Base-by-base conservation (phyloP, 2,888 invertebrate species). In the Lumbricus terrestris region DNA sequence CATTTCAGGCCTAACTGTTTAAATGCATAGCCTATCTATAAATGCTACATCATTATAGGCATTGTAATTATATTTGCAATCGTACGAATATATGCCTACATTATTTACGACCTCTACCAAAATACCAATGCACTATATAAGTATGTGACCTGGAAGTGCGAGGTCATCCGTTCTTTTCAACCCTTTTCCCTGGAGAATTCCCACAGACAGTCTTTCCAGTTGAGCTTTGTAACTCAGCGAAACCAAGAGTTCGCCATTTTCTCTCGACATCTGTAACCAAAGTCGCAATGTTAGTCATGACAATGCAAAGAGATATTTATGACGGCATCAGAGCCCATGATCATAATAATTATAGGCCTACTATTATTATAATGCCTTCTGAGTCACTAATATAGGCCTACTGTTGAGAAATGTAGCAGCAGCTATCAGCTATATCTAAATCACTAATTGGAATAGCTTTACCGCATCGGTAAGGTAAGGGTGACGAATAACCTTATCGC, bases 161-260 rank as follows among this genome's bases (percentile, higher is more conserved):
- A 85, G 82, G 13, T 90, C 89, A 18, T 92, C 93, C 33, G 93
- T 93, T 38, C 91, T 89, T 88, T 93, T 92, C 18, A 97, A 95
- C 91, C 96, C 96, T 93, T 96, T 96, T 23, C 96, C 96, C 95
- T 97, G 97, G 93, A 97, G 96, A 3, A 97, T 96, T 0, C 94
- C 97, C 16, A 97, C 96, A 0, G 97, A 97, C n/a, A 97, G 96
- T 89, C 97, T 96, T 91, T 95, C 95, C 37, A 97, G 95, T 93
- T 97, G 97, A 94, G 97, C 96, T 95, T 97, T 97, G 95, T 97
- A 97, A 11, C 97, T 96, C 91, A 97, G 94, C 0, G 97, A 96
- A 15, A 97, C 96, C 89, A 96, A 95, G 82, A 97, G 95, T 94
- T 97, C 97, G 0, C 97, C 97, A 88, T 94, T 93, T 92, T 95